Base-by-base conservation (phyloP, 2,113 vertebrate genomes). In the Actenoides hombroni region DNA sequence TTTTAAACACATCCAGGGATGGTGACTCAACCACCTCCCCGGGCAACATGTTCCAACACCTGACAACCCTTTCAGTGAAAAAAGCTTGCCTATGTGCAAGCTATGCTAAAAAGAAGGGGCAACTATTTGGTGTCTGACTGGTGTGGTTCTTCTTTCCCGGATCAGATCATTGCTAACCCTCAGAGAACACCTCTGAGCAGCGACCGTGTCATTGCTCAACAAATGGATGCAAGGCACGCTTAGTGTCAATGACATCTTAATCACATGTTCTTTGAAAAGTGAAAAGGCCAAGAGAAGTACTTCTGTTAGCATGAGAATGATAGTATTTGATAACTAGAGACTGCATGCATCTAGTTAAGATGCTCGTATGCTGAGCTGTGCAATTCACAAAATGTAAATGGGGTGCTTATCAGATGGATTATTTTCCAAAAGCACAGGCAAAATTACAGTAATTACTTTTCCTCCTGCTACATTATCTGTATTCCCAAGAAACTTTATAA, bases 371-470 rank as follows among this genome's bases (percentile, higher is more conserved):
- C 93, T 93, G 90, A 97, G 70, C 57, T 74, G 75, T 91, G 78
- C 68, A 93, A 65, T 93, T 94, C 90, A 83, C 68, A 89, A 93
- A 90, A 95, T 85, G 87, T 83, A 97, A 96, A 96, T 77, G 78
- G 63, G 5, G 21, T 69, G 40, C 82, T 93, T 96, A 96, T 95
- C 91, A 95, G 93, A 91, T 83, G 88, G 94, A 90, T 97, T 95
- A 80, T 93, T 96, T 97, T 96, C 95, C 86, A 95, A 87, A 95
- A 96, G 91, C 82, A 83, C 49, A 59, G 54, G 40, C 61, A 95
- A 95, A 96, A 95, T 95, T 95, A 88, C 87, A 85, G 94, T 91
- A 96, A 97, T 97, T 96, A 94, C 75, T 95, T 96, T 91, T 87
- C 71, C 84, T 95, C 78, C 81, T 79, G 91, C 78, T 90, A 83